Conservation (phyloP, 1,140 invertebrate genomes). For the Drosophila chauvacae region DNA sequence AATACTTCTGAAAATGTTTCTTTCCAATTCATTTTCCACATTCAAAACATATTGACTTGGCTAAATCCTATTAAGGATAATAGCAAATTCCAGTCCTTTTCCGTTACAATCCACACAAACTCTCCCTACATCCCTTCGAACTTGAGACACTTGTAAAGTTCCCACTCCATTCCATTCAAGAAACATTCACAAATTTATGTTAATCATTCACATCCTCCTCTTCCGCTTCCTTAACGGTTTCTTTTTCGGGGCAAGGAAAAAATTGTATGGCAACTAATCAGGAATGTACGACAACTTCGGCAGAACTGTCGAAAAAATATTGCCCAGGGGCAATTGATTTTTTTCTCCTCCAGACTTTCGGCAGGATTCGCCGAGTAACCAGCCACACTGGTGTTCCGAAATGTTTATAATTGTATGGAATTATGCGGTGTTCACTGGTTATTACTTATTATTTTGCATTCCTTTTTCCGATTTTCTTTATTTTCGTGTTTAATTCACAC, state of each 20-base stretch:
- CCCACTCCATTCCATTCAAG: slow-evolving; percentile 20
- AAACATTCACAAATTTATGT: slow-evolving; percentile 39
- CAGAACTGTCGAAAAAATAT: slow-evolving; percentile 53
- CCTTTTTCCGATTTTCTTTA: slow-evolving; percentile 13
- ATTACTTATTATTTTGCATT: slow-evolving; percentile 23
- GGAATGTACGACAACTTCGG: slow-evolving; percentile 43
- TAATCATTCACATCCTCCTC: slow-evolving; percentile 35
- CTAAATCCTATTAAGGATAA: not conserved
- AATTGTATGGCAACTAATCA: slow-evolving; percentile 53
- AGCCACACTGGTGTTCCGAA: slow-evolving; percentile 2
- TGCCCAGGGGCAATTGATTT: slow-evolving; percentile 76
- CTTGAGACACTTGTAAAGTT: slow-evolving; percentile 16
- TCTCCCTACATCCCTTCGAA: not conserved
- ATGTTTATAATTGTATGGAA: slow-evolving; percentile 42
- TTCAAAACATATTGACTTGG: not conserved
- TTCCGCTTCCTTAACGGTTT: slow-evolving; percentile 11
- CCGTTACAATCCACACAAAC: not conserved
- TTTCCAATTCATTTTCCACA: not conserved
- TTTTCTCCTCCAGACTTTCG: slow-evolving; percentile 52
- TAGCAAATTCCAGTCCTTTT: not conserved
- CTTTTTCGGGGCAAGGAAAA: slow-evolving; percentile 5
- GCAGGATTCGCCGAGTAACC: slow-evolving; percentile 14
- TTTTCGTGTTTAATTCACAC: slow-evolving; percentile 33
- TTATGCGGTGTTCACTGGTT: slow-evolving; percentile 48
- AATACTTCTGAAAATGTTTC: not conserved